Evolutionary conservation across 2,797 vertebrate species (phyloP).

Genomic region (Takifugu ocellatus): DNA sequence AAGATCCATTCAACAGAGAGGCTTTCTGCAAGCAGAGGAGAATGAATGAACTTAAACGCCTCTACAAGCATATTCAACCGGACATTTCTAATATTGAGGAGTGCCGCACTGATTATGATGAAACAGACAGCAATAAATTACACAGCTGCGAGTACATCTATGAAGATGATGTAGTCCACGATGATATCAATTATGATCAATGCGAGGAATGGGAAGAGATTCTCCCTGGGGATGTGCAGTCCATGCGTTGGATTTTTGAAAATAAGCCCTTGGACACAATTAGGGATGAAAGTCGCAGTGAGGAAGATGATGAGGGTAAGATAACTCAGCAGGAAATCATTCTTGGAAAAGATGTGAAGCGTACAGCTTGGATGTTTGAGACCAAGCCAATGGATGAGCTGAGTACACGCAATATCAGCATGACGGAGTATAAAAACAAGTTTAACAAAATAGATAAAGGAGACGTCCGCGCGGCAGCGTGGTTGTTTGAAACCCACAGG

Average conservation of each 20-base stretch:
- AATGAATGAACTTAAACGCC: conserved; percentile 81
- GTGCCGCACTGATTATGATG: conserved; percentile 74
- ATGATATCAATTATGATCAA: conserved; percentile 78
- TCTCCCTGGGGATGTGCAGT: conserved; percentile 83
- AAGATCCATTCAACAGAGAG: conserved; percentile 70
- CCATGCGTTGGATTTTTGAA: conserved; percentile 87
- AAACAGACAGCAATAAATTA: conserved; percentile 65
- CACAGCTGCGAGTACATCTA: conserved; percentile 73
- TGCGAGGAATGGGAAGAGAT: conserved; percentile 83
- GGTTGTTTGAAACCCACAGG: conserved; percentile 85
- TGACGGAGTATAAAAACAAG: conserved; percentile 68
- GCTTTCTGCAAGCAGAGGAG: conserved; percentile 81
- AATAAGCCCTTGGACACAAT: conserved; percentile 84
- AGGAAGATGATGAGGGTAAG: conserved; percentile 63
- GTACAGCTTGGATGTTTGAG: conserved; percentile 89
- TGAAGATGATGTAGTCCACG: conserved; percentile 73
- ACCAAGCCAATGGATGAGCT: conserved; percentile 78
- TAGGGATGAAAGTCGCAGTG: conserved; percentile 72
- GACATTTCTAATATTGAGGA: conserved; percentile 85
- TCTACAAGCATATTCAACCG: conserved; percentile 86
- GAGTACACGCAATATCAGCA: conserved; percentile 43
- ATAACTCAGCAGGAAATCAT: conserved; percentile 80
- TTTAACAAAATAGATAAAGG: conserved; percentile 80
- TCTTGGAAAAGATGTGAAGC: conserved; percentile 82
- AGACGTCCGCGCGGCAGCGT: conserved; percentile 74